Evolutionary conservation across 2,888 invertebrate genomes (phyloP), one percentile per base, ranked within the genome.

Genomic region (Macaria liturata): DNA sequence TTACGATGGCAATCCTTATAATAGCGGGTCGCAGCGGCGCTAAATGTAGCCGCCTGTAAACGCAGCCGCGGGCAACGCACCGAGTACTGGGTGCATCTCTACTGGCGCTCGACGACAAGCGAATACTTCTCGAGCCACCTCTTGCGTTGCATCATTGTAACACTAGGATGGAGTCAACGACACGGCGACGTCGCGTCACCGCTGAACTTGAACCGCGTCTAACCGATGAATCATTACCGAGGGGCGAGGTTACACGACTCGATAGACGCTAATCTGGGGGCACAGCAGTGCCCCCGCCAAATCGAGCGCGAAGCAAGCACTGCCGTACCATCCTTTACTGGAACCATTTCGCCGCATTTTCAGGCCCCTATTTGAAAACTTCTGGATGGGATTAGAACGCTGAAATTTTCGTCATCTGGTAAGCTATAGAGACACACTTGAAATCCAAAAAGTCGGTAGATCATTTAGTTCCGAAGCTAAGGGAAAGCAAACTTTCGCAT

Each of bases 161-260:
- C 73, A 74, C 74, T 73, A 75, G 73, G 74, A 74, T 73, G 67
- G 75, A 81, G 87, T 88, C 88, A 87, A 88, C 83, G 88, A 88
- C 88, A 83, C 70, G 80, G 71, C 83, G 78, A 83, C 86, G 81
- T 78, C 80, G 81, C 75, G 72, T 72, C 80, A 70, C 72, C 76
- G 68, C 68, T 81, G 75, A 79, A 79, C 81, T 80, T 77, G 77
- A 80, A 79, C 76, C 70, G 67, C 62, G 70, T 61, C 46, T 42
- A 6, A 7, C 44, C 42, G 46, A 66, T 75, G 73, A 76, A 66
- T 74, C 72, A 73, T 73, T 71, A 64, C 54, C 54, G 65, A 62
- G 67, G 68, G 71, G 66, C 67, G 64, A 55, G 54, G 64, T 53
- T 64, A 65, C 67, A 32, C 32, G 44, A 50, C 49, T 48, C 56